These are phyloP conservation scores for Trochalopteron elliotii DNA, from an alignment of 2,113 vertebrate genomes.

Conservation along the genomic window DNA sequence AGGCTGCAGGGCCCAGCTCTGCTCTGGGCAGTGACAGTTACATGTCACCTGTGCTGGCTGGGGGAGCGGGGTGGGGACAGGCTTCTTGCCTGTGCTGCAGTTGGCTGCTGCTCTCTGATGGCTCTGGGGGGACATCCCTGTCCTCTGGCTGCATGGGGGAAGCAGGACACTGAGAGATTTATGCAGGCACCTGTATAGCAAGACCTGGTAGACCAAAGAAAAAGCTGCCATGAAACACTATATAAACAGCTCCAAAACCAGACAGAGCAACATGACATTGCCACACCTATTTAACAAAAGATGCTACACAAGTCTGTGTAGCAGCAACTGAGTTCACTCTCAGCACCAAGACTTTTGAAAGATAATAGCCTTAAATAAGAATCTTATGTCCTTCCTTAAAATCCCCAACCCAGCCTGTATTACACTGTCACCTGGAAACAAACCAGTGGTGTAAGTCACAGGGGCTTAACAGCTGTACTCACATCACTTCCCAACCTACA, in stretches of 20 bases:
- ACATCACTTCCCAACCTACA: not conserved
- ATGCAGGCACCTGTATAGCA: no score
- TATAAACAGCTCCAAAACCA: not conserved
- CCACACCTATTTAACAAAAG: not conserved
- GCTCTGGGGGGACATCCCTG: not conserved
- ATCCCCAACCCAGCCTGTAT: not conserved
- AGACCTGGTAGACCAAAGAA: not conserved
- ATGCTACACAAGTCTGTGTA: not conserved
- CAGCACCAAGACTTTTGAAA: not conserved
- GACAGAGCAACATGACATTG: not conserved
- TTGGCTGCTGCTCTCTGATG: not conserved
- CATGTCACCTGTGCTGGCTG: rapidly evolving
- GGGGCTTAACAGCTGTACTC: no score
- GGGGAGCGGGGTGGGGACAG: not conserved
- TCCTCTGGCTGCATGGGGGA: no score
- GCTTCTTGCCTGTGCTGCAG: rapidly evolving
- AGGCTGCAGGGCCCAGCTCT: not conserved
- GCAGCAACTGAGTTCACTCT: not conserved
- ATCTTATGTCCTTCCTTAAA: not conserved
- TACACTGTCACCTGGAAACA: not conserved
- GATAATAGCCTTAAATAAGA: not conserved
- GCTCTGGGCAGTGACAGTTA: not conserved
- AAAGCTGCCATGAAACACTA: not conserved
- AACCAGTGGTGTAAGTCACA: not conserved
- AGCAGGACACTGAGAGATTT: no score